Evolutionary conservation across 1,140 invertebrate species (phyloP), one percentile per base, ranked within the genome.

Genomic region (Caenorhabditis brenneri): DNA sequence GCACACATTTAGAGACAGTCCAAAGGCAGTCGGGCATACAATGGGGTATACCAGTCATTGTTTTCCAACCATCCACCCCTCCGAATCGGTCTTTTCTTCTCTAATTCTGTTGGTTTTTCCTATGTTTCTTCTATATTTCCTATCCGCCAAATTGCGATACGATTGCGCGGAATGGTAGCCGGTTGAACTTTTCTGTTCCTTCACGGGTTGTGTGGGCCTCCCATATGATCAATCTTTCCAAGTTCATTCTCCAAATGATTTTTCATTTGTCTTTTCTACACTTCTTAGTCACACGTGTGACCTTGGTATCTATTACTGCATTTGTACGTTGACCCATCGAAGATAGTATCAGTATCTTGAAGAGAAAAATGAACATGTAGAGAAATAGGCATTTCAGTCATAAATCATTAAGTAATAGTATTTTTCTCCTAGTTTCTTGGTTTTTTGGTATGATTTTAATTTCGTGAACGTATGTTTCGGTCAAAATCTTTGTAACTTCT

Each of bases 101-200:
- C 65, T 74, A 24, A 7, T 74, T 42, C 65, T 39, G 65, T 46
- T 27, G 22, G n/a, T 74, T 74, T 74, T 74, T 74, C 4, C 36
- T 24, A 39, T 74, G 29, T 74, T 24, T 33, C n/a, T n/a, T 58
- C 27, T 65, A 3, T 74, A 36, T 65, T 65, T 74, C 46, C 36
- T 24, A 24, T 74, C 65, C 36, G 65, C 36, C 36, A 74, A 74
- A 46, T 74, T 39, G 33, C 65, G 65, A 39, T 42, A 74, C 33
- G n/a, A 39, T 24, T 46, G 60, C 36, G 65, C 65, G 33, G 36
- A 74, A 74, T 74, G 65, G 65, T 74, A 74, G 65, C 65, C 36
- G 36, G 15, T 39, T 74, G 65, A 74, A 74, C 65, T 74, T 74
- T 42, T 74, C n/a, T 74, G 65, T 74, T 74, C 33, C 33, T 74